Conservation (phyloP, 1,140 invertebrate genomes). For the Meloidogyne floridensis region DNA sequence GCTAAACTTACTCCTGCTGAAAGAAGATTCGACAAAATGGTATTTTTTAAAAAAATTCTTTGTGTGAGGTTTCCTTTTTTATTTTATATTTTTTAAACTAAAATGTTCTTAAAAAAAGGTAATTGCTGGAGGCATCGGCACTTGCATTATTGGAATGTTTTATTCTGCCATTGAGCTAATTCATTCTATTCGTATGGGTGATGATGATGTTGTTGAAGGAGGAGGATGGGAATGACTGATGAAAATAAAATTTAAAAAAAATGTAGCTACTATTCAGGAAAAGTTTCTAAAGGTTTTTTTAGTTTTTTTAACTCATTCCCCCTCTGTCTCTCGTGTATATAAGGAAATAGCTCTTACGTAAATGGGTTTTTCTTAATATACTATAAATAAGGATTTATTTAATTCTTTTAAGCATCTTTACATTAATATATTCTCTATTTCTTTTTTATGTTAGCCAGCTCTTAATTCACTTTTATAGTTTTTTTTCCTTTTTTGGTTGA, state of each 20-base stretch:
- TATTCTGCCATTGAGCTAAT: constrained; percentile 48
- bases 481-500: no score
- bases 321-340: not conserved
- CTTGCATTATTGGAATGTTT: constrained; percentile 47
- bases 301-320: not conserved
- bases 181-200: constrained; percentile 37
- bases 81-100: not conserved
- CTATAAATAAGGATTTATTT: no score
- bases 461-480: no score
- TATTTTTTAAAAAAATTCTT: not conserved
- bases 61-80: not conserved
- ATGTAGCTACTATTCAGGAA: not conserved
- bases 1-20: constrained; percentile 38
- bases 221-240: constrained; percentile 1
- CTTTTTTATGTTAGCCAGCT: no score
- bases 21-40: constrained; percentile 52
- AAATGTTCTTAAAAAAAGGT: not conserved
- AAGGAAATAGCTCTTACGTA: no score
- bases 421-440: no score
- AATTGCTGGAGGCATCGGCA: constrained; percentile 21
- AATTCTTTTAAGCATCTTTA: no score
- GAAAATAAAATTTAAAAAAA: not conserved
- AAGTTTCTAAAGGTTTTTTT: not conserved
- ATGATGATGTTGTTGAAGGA: not conserved
- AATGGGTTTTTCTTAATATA: no score